phyloP scores from a whole-genome alignment of 2,888 invertebrate genomes.

The Mythimna pallens region DNA sequence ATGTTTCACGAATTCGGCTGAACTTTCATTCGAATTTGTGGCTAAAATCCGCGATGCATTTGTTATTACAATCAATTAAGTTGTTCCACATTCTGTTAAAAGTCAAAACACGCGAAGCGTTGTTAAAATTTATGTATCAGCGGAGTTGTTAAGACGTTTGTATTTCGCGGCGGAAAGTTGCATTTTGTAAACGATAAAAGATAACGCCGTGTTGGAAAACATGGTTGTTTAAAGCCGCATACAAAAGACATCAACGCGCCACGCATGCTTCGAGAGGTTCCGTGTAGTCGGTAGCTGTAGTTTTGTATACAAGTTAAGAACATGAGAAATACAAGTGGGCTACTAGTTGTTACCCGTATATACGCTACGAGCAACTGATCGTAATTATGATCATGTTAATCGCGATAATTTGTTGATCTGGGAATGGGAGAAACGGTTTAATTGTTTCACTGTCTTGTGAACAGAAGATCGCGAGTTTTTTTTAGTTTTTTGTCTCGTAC shows the following conservation, averaged over 20 bases:
- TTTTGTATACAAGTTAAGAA: slow-evolving; percentile 65
- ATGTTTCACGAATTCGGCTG: slow-evolving; percentile 41
- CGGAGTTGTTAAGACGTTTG: slow-evolving; percentile 45
- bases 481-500: slow-evolving; percentile 18
- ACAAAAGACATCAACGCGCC: slow-evolving; percentile 88
- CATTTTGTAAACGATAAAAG: slow-evolving; percentile 66
- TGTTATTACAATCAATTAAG: slow-evolving; percentile 61
- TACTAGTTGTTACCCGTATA: slow-evolving; percentile 16
- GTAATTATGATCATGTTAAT: slow-evolving; percentile 53
- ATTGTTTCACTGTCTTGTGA: slow-evolving; percentile 42
- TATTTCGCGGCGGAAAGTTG: slow-evolving; percentile 53
- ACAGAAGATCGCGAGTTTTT: slow-evolving; percentile 19
- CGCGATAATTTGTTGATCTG: slow-evolving; percentile 56
- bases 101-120: slow-evolving; percentile 43
- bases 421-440: slow-evolving; percentile 44
- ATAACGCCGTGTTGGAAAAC: slow-evolving; percentile 70
- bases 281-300: slow-evolving; percentile 67
- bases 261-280: slow-evolving; percentile 61
- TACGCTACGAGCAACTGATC: slow-evolving; percentile 37
- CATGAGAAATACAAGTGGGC: slow-evolving; percentile 56
- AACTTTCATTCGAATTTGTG: slow-evolving; percentile 56
- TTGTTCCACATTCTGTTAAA: slow-evolving; percentile 57
- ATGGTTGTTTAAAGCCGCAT: slow-evolving; percentile 70
- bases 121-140: slow-evolving; percentile 45
- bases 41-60: slow-evolving; percentile 51